Evolutionary conservation across 2,888 invertebrate genomes (phyloP), one percentile per base, ranked within the genome.

Genomic region (Nemapogon koenigi): DNA sequence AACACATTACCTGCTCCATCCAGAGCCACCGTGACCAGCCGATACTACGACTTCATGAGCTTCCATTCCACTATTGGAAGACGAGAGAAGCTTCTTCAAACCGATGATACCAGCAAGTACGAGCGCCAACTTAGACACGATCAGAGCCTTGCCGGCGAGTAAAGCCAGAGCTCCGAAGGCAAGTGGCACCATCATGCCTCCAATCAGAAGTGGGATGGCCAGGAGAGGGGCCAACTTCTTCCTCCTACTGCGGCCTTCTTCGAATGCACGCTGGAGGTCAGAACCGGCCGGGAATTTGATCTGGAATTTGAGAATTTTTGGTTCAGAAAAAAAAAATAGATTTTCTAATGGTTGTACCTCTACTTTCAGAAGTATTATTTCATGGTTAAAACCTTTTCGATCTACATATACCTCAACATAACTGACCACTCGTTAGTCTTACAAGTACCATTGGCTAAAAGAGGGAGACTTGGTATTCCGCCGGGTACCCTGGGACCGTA

Each of bases 41-140:
- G 84, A 83, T 10, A 88, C 87, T 0, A 90, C 90, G 16, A 88
- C 84, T 50, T 88, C 88, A 51, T 88, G 87, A 11, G 84, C 84
- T 38, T 84, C 82, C 40, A 88, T 86, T 7, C 82, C 83, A 40
- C 84, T 83, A 4, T 84, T 82, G 19, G 83, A 83, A 2, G 87
- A 82, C 15, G 88, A 85, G 31, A 91, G 75, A 18, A 93, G 82
- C 54, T 92, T 92, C 81, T 91, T 92, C 62, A 93, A 75, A 2
- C 91, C 92, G 48, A 92, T 90, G 51, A 92, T 91, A 47, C 88
- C 89, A 41, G 92, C 91, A 35, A 92, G 70, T 1, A 91, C 90
- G 38, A 92, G 65, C 0, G 92, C 92, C 48, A 92, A 67, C 58
- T 92, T 92, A 46, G 91, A 90, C 33, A 92, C 89, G 49, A 92